phyloP scores from a whole-genome alignment of 1,140 invertebrate genomes.

The Macrobrachium nipponense region DNA sequence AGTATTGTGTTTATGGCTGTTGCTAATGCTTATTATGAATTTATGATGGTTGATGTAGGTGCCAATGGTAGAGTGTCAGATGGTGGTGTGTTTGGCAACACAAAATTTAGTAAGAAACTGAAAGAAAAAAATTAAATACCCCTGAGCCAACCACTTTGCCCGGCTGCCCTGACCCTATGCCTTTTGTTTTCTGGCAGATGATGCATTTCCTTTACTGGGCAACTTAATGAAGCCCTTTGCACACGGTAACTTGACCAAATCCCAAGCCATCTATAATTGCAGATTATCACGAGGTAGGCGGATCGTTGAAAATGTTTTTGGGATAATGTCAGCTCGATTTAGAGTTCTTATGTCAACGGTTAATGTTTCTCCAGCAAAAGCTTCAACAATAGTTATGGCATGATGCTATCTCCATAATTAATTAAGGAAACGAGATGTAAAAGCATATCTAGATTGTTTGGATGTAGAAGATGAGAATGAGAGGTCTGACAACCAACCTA shows the following conservation, averaged over 20 bases:
- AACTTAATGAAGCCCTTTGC: conserved; percentile 14
- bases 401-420: conserved; percentile 32
- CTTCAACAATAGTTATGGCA: conserved; percentile 21
- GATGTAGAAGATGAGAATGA: conserved; percentile 10
- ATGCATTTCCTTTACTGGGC: conserved; percentile 22
- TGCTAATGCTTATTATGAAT: conserved; percentile 32
- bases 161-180: background rate
- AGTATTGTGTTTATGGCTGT: conserved; percentile 32
- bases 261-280: conserved; percentile 12
- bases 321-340: conserved; percentile 20
- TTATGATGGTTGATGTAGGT: conserved; percentile 27
- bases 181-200: conserved; percentile 23
- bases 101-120: conserved; percentile 28
- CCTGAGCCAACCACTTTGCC: conserved; percentile 5
- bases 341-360: conserved; percentile 16
- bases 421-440: background rate
- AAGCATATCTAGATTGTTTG: background rate
- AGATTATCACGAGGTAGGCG: background rate
- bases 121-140: conserved; percentile 19
- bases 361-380: conserved; percentile 24
- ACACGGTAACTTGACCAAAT: background rate
- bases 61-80: conserved; percentile 40
- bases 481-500: conserved; percentile 16
- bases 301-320: conserved; percentile 21
- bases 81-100: conserved; percentile 19